Evolutionary conservation across 1,140 invertebrate species (phyloP).

Genomic region (Globodera rostochiensis): DNA sequence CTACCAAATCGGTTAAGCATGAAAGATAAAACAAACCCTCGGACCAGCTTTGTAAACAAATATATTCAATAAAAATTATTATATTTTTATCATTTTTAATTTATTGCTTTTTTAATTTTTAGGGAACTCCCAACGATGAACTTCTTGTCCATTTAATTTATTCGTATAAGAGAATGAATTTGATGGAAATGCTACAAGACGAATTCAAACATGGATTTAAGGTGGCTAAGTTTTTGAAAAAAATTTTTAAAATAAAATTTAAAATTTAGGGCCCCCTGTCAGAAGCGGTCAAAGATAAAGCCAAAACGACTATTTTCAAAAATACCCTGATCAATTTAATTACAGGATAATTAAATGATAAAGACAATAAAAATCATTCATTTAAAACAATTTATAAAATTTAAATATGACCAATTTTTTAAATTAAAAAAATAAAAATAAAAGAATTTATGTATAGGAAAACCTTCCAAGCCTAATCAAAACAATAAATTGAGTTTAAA

Average conservation of each 20-base stretch:
- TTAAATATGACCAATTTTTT: no score
- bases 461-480: no score
- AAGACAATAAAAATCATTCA: no score
- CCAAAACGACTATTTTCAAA: not conserved
- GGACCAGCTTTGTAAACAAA: no score
- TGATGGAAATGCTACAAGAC: not conserved
- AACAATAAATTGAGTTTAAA: no score
- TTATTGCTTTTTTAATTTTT: not conserved
- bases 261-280: not conserved
- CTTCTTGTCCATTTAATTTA: not conserved
- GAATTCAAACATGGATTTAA: not conserved
- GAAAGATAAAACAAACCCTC: no score
- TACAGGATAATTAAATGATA: not conserved
- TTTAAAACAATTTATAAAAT: no score
- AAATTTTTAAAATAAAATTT: not conserved
- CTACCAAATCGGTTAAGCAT: no score
- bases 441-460: no score
- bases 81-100: not conserved
- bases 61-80: not conserved
- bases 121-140: not conserved
- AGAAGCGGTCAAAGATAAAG: not conserved
- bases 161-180: not conserved
- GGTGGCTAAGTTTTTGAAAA: not conserved
- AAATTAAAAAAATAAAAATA: no score
- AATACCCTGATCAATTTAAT: not conserved